These are phyloP conservation scores for Morpho deidamia DNA, from an alignment of 2,888 invertebrate species.

Conservation along the genomic window DNA sequence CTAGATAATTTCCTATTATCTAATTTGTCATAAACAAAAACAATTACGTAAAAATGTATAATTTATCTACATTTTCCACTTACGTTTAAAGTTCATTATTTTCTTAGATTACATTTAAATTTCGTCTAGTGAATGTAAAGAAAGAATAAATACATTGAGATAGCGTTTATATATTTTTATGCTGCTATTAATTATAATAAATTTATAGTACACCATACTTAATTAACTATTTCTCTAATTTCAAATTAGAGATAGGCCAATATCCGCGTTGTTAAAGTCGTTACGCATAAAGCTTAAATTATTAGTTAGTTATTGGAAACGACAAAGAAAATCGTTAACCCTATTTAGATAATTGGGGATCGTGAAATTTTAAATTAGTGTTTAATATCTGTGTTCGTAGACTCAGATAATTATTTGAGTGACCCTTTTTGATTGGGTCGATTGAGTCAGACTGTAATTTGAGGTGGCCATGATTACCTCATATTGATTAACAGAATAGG, in stretches of 20 bases:
- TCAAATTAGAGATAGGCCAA: neutral
- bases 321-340: slow-evolving; percentile 4
- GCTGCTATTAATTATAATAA: too few relatives aligned
- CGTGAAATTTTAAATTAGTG: slow-evolving; percentile 59
- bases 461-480: slow-evolving; percentile 8
- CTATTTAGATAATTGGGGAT: slow-evolving; percentile 9
- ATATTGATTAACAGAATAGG: slow-evolving; percentile 5
- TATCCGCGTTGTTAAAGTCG: slow-evolving; percentile 2
- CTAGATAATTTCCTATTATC: too few relatives aligned
- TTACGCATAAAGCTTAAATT: slow-evolving; percentile 11
- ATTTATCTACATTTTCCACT: too few relatives aligned
- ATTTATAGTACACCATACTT: too few relatives aligned
- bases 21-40: too few relatives aligned
- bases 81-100: too few relatives aligned
- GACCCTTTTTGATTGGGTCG: slow-evolving; percentile 9
- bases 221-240: neutral
- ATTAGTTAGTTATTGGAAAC: neutral
- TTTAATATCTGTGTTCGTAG: slow-evolving; percentile 29
- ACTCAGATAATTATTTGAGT: slow-evolving; percentile 10
- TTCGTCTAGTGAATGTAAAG: too few relatives aligned
- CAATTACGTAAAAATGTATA: too few relatives aligned
- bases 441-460: slow-evolving; percentile 14
- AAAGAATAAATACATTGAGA: too few relatives aligned
- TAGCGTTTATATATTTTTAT: too few relatives aligned
- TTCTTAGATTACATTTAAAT: too few relatives aligned